phyloP scores from a whole-genome alignment of 2,797 vertebrate species.

The Gila robusta region DNA sequence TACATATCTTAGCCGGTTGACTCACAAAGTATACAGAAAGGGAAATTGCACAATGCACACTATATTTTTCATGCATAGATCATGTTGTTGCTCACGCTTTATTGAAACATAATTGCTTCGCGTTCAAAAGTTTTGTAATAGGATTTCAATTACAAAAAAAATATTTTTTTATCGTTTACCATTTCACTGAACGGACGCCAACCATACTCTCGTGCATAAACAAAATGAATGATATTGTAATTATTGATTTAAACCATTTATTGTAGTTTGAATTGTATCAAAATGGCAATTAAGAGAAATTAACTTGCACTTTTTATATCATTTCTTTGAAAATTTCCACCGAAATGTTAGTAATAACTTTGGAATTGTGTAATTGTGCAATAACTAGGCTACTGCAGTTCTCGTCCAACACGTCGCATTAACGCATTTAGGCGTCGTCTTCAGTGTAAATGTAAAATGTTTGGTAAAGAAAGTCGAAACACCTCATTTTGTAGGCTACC shows the following conservation, averaged over 20 bases:
- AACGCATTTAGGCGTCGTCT: background rate
- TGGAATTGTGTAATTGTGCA: background rate
- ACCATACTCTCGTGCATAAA: background rate
- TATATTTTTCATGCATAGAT: background rate
- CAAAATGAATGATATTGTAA: background rate
- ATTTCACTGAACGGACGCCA: background rate
- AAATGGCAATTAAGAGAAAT: background rate
- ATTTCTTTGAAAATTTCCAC: background rate
- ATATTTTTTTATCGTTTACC: background rate
- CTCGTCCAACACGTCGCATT: too few species aligned
- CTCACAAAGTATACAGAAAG: background rate
- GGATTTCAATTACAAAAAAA: background rate
- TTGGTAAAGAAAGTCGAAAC: background rate
- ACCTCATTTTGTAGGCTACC: background rate
- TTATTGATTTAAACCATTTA: background rate
- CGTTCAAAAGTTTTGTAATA: background rate
- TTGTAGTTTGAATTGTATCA: background rate
- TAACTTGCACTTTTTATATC: background rate
- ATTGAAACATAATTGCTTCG: background rate
- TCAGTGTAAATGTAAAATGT: background rate
- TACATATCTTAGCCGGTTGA: background rate
- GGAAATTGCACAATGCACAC: background rate
- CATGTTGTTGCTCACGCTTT: background rate
- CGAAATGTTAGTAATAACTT: background rate
- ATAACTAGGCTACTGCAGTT: background rate